Evolutionary conservation across 2,113 vertebrate species (phyloP).

Genomic region (Phalacrocorax brasilianus): DNA sequence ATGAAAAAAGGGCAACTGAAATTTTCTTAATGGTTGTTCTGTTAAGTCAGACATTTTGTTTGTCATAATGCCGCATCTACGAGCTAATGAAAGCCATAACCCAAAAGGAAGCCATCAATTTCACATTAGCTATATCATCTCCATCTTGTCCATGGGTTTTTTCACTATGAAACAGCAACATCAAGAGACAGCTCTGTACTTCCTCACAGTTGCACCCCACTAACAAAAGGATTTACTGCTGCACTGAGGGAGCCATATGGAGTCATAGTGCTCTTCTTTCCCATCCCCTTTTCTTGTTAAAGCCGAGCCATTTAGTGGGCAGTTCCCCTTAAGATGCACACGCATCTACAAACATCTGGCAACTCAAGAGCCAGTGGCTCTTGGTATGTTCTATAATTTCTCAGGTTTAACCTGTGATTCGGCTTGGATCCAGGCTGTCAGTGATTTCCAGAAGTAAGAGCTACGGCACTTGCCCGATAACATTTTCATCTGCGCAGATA

Average conservation of each 20-base stretch:
- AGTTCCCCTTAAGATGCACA: not conserved
- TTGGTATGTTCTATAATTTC: not conserved
- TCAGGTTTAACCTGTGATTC: not conserved
- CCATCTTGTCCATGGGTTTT: not conserved
- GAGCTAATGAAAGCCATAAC: not conserved
- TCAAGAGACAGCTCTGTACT: not conserved
- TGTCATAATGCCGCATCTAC: not conserved
- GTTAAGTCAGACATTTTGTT: not conserved
- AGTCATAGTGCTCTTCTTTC: not conserved
- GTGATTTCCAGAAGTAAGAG: not conserved
- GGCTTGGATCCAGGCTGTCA: not conserved
- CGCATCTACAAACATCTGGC: not conserved
- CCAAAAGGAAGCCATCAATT: not conserved
- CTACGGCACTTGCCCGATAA: not conserved
- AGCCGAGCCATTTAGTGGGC: not conserved
- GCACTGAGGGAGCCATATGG: not conserved
- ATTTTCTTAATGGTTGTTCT: not conserved
- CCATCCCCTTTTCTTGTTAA: not conserved
- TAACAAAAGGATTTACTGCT: constrained; percentile 1
- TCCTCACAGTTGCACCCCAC: constrained; percentile 23
- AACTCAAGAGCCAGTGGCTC: not conserved
- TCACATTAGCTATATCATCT: not conserved
- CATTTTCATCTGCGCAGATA: not conserved
- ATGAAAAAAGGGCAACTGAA: not conserved
- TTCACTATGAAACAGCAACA: not conserved